Percentiles rank a stretch among this genome's conserved stretches.
phyloP scores from a whole-genome alignment of 2,888 invertebrate species.

The Gymnocheta viridis region DNA sequence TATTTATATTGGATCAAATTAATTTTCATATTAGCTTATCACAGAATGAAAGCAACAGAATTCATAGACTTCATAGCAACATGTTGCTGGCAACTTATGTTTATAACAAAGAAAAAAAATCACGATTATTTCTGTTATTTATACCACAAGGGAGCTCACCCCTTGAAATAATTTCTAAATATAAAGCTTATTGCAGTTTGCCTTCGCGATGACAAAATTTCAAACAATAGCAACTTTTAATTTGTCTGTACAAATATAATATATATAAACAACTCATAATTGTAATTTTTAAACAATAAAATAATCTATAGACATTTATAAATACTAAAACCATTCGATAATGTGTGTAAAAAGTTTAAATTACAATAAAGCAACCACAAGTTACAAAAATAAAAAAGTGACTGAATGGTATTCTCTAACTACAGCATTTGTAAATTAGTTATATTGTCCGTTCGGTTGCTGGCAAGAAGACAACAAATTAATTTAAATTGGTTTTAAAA shows the following conservation, averaged over 20 bases:
- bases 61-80: neutral
- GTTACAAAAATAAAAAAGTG: neutral
- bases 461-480: neutral
- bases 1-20: no score
- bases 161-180: constrained; percentile 25
- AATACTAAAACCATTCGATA: constrained; percentile 24
- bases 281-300: neutral
- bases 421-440: neutral
- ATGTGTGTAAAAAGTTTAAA: constrained; percentile 26
- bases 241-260: neutral
- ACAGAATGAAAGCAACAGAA: no score
- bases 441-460: neutral
- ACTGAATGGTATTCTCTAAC: neutral
- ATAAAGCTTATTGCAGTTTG: neutral
- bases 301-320: constrained; percentile 5
- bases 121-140: neutral
- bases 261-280: constrained; percentile 7
- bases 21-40: no score
- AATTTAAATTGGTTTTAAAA: neutral
- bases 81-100: neutral
- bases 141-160: neutral
- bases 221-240: neutral
- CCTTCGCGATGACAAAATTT: constrained; percentile 3
- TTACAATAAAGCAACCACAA: neutral
- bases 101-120: neutral